These are phyloP conservation scores for Poecilia velifera DNA, from an alignment of 2,797 vertebrate genomes.

Conservation along the genomic window DNA sequence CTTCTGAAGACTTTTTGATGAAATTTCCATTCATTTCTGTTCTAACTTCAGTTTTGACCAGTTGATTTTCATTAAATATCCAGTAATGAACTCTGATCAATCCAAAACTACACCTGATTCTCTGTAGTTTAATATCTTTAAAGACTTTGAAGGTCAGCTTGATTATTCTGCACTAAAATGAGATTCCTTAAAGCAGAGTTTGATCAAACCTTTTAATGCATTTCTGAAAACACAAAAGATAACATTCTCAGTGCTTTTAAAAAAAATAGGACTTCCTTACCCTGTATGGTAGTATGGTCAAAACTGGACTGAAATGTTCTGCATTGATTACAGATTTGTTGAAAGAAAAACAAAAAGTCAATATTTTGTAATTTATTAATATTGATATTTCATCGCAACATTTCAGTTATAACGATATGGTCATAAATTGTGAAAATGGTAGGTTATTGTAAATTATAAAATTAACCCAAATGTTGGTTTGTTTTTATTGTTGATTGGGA, in stretches of 20 bases:
- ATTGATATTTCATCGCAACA: no score
- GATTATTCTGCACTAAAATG: background rate
- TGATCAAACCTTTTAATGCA: no score
- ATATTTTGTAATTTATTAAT: no score
- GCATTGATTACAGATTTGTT: background rate
- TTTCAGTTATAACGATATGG: no score
- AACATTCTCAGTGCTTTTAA: background rate
- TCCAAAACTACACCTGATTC: background rate
- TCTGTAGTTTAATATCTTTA: background rate
- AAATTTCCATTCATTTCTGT: background rate
- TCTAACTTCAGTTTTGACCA: background rate
- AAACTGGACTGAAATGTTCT: background rate
- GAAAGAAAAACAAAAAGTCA: background rate
- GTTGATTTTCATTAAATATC: background rate
- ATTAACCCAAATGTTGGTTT: constrained; percentile 48
- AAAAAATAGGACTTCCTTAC: background rate
- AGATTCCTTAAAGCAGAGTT: no score
- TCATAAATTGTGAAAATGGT: no score
- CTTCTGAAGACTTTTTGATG: background rate
- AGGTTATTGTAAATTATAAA: constrained; percentile 60
- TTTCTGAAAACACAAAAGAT: no score
- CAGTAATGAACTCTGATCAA: background rate
- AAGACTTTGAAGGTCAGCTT: background rate
- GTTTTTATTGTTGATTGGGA: constrained; percentile 55
- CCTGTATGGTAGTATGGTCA: background rate